Conservation (phyloP, 2,797 vertebrate genomes). For the Lepilemur ruficaudatus region DNA sequence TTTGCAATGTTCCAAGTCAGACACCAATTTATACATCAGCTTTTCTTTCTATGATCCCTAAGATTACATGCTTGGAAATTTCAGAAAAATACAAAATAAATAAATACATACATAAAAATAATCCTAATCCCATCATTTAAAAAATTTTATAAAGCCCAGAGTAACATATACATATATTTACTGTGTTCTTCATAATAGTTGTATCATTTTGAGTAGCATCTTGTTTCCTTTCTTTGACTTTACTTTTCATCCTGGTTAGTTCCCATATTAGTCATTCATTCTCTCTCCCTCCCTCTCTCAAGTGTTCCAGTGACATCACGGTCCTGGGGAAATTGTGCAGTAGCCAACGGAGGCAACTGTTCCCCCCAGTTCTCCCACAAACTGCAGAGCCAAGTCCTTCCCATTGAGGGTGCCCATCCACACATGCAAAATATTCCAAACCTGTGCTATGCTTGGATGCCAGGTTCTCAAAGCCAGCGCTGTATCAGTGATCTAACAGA, state of each 20-base stretch:
- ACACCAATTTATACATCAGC: neutral
- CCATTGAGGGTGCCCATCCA: neutral
- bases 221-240: neutral
- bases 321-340: neutral
- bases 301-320: neutral
- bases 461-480: neutral
- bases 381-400: neutral
- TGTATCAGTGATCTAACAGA: neutral
- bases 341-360: neutral
- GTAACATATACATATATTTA: neutral
- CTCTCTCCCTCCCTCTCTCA: neutral
- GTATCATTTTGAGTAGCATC: neutral
- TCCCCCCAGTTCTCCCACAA: neutral
- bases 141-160: neutral
- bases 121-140: neutral
- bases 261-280: neutral
- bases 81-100: neutral
- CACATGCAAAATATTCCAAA: neutral
- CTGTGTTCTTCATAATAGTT: neutral
- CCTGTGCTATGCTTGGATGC: neutral
- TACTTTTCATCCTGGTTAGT: neutral
- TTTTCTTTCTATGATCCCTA: neutral
- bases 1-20: neutral
- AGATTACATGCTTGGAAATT: conserved; percentile 26
- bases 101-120: neutral